Evolutionary conservation across 2,888 invertebrate species (phyloP).

Genomic region (Metacarcinus magister): DNA sequence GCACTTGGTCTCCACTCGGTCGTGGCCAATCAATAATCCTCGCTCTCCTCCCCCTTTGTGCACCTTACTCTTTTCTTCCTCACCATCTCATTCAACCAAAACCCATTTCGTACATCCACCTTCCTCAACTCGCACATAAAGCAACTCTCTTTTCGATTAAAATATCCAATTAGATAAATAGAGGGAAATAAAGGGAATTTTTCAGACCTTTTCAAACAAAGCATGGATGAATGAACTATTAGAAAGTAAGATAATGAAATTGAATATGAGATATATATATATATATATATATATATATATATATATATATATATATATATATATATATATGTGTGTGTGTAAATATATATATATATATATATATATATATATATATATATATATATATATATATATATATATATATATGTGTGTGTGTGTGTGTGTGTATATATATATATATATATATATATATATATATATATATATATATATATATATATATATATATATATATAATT

Average conservation of each 20-base stretch:
- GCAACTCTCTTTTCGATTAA: background rate
- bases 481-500: no score
- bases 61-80: constrained; percentile 5
- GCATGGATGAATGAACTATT: background rate
- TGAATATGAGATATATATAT: no score
- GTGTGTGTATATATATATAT: no score
- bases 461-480: no score
- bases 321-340: no score
- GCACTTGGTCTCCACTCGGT: background rate
- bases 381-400: no score
- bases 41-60: background rate
- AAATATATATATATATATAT: no score
- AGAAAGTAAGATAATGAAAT: background rate
- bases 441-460: no score
- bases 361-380: no score
- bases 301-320: no score
- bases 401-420: no score
- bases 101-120: background rate
- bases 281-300: no score
- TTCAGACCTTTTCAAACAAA: background rate
- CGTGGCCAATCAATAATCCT: background rate
- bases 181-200: background rate
- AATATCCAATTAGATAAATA: background rate
- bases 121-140: background rate
- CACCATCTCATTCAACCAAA: background rate